These are phyloP conservation scores for Noturus placidus DNA, from an alignment of 2,113 vertebrate genomes.

Conservation along the genomic window DNA sequence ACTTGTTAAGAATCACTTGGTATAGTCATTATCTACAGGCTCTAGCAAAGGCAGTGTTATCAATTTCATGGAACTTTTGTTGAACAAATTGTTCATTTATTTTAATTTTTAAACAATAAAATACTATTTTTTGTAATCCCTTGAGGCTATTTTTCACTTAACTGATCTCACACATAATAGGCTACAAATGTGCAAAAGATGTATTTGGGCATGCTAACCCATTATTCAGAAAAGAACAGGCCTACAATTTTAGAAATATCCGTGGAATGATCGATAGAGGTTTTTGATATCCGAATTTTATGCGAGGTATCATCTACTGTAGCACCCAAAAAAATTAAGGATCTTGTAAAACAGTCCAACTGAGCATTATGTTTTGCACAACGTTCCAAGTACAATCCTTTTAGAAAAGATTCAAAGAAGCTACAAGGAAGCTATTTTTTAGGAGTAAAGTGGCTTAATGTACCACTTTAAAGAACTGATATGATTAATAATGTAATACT, in stretches of 20 bases:
- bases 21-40: not conserved
- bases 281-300: not conserved
- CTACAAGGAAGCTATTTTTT: not conserved
- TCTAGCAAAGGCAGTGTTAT: not conserved
- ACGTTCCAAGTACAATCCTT: not conserved
- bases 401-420: not conserved
- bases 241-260: not conserved
- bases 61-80: constrained; percentile 10
- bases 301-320: not conserved
- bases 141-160: not conserved
- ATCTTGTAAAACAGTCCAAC: not conserved
- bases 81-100: constrained; percentile 38
- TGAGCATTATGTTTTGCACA: not conserved
- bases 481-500: not conserved
- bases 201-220: not conserved
- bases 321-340: not conserved
- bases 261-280: not conserved
- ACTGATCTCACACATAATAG: not conserved
- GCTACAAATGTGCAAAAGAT: not conserved
- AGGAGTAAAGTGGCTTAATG: not conserved
- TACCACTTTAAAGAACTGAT: not conserved
- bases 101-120: constrained; percentile 47
- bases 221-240: not conserved
- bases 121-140: constrained; percentile 48
- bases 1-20: not conserved